Evolutionary conservation across 1,140 invertebrate genomes (phyloP), one percentile per base, ranked within the genome.

Genomic region (Lepidurus couesii): DNA sequence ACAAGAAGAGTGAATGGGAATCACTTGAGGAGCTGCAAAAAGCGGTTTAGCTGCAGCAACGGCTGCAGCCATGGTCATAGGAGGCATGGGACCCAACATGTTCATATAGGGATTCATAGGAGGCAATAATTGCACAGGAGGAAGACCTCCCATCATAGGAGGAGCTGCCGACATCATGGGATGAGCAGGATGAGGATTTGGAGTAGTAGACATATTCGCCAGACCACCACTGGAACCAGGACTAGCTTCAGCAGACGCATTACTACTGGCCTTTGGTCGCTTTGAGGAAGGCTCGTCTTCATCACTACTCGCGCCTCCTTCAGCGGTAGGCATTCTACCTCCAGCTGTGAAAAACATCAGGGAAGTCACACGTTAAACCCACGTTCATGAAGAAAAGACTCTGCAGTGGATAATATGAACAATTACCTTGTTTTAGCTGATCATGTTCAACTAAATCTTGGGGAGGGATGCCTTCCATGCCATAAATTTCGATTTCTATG

Each of bases 401-500:
- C 74, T 11, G 42, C 7, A 75, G 3, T 11, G 7, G 1, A 75
- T 75, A 75, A 34, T 11, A 7, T 13, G 10, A 75, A 34, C 82
- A 82, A 79, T 84, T 84, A 86, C 86, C 85, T 90, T 86, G 90
- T 86, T 93, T 92, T 84, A 95, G 91, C 83, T 91, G 90, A 87
- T 98, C 96, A 87, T 98, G 97, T 85, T 97, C 94, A 84, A 93
- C 93, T 65, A 97, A 84, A 89, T 98, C 97, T 83, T 94, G 94
- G 80, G 94, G 91, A 34, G 98, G 98, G 83, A 99, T 99, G 81
- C 98, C 98, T 90, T 99, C 97, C 98, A 99, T 99, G 82, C 98
- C 98, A 90, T 99, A 99, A 83, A 99, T 99, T 91, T 99, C 98
- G 85, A 99, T 96, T 88, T 99, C 97, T 84, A 98, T 97, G 88